Base-by-base conservation (phyloP, 2,888 invertebrate species). In the Limnephilus auricula region DNA sequence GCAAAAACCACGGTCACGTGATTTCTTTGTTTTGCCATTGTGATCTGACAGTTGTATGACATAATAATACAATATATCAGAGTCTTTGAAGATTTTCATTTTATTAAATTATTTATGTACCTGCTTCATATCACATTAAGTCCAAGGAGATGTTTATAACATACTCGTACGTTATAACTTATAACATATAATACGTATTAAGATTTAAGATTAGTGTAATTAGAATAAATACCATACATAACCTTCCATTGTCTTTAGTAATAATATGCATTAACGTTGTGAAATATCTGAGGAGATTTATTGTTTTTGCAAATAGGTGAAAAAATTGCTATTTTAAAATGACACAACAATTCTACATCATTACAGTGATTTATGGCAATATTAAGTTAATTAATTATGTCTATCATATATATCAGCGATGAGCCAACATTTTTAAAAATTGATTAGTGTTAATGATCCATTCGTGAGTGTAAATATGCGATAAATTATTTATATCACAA, bases 171-270 rank as follows among this genome's bases (percentile, higher is more conserved):
- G n/a, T n/a, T n/a, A n/a, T n/a, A n/a, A n/a, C n/a, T n/a, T n/a
- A n/a, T n/a, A n/a, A n/a, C n/a, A 12, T 40, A 40, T 40, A n/a
- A 3, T n/a, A 25, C 65, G 65, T 31, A 32, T 80, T 80, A 32
- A 31, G 30, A 80, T 80, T 80, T 31, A 32, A 80, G 80, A 80
- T 80, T 80, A 32, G 10, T 31, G 32, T 80, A 80, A 80, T 80
- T 32, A 80, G 31, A 32, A 80, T 32, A 80, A 80, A 80, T 80
- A 18, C 65, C 80, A 31, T 15, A 31, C 10, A n/a, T 32, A 32
- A 65, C 25, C 25, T 25, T 65, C 65, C 65, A 25, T 65, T 65
- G 65, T 80, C 80, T 80, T 65, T 9, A 65, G n/a, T n/a, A 65
- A 6, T 65, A n/a, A 65, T 65, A 65, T 65, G 65, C 25, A 65